phyloP scores from a whole-genome alignment of 2,113 vertebrate species.

The Gymnocephalus cernua region DNA sequence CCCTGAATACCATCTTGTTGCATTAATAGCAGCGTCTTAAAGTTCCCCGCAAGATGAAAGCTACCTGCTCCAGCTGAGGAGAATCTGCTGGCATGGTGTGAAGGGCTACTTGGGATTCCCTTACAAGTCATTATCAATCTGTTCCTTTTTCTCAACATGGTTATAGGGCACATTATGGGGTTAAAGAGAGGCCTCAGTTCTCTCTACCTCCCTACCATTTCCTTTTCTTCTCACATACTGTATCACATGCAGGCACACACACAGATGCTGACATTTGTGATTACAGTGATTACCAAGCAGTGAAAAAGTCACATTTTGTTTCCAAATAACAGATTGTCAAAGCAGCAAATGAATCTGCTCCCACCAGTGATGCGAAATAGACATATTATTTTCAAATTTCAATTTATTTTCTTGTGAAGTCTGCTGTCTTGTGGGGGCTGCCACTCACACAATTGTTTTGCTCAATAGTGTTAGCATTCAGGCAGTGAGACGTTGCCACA shows the following conservation, averaged over 20 bases:
- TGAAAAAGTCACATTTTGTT: conserved; percentile 77
- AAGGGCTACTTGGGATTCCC: conserved; percentile 44
- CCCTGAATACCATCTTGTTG: neutral
- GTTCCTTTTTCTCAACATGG: conserved; percentile 36
- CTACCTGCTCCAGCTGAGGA: conserved; percentile 47
- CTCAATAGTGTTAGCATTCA: conserved; percentile 65
- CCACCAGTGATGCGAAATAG: conserved; percentile 65
- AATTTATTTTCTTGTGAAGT: conserved; percentile 64
- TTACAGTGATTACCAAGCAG: conserved; percentile 71
- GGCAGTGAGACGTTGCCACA: conserved; percentile 40
- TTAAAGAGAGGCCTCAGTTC: conserved; percentile 5
- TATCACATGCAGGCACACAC: conserved; percentile 4
- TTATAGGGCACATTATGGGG: conserved; percentile 6
- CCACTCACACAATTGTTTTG: conserved; percentile 65
- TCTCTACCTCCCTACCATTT: neutral
- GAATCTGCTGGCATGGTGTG: conserved; percentile 43
- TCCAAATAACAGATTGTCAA: conserved; percentile 77
- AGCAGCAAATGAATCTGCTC: conserved; percentile 75
- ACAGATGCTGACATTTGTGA: conserved; percentile 62
- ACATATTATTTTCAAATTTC: conserved; percentile 77
- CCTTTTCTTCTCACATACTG: conserved; percentile 8
- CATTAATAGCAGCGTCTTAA: conserved; percentile 16
- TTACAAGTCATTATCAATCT: conserved; percentile 76
- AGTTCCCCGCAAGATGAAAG: conserved; percentile 23
- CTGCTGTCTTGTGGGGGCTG: conserved; percentile 61